Evolutionary conservation across 2,888 invertebrate species (phyloP).

Genomic region (Cordilura impudica): DNA sequence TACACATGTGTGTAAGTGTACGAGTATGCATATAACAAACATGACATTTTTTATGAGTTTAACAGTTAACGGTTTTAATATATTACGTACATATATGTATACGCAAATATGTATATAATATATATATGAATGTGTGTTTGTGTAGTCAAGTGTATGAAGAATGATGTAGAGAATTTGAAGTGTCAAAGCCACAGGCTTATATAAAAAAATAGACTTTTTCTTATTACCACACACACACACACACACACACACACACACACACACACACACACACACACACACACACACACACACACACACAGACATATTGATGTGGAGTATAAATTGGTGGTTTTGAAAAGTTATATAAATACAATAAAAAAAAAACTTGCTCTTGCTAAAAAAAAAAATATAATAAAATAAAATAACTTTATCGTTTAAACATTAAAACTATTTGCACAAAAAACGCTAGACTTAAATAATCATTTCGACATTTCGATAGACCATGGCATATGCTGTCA

Average conservation of each 20-base stretch:
- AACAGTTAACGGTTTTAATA: background rate
- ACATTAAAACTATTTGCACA: background rate
- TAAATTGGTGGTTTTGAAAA: background rate
- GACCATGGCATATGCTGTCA: too few species aligned
- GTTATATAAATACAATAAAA: background rate
- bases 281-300: background rate
- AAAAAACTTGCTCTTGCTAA: background rate
- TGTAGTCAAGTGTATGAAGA: background rate
- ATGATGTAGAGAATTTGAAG: slow-evolving; percentile 9
- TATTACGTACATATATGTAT: background rate
- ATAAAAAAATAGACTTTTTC: background rate
- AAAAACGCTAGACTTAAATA: background rate
- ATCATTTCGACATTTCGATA: too few species aligned
- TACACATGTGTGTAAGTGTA: background rate
- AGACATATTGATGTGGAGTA: too few species aligned
- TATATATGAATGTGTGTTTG: background rate
- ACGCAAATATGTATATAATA: too few species aligned
- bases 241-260: background rate
- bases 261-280: background rate
- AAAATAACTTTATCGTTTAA: background rate
- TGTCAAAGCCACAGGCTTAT: slow-evolving; percentile 28
- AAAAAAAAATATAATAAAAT: slow-evolving; percentile 12
- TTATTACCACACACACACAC: background rate
- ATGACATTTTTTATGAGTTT: slow-evolving; percentile 3
- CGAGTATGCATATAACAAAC: background rate